Base-by-base conservation (phyloP, 2,797 vertebrate genomes). In the Gadopsis marmoratus region DNA sequence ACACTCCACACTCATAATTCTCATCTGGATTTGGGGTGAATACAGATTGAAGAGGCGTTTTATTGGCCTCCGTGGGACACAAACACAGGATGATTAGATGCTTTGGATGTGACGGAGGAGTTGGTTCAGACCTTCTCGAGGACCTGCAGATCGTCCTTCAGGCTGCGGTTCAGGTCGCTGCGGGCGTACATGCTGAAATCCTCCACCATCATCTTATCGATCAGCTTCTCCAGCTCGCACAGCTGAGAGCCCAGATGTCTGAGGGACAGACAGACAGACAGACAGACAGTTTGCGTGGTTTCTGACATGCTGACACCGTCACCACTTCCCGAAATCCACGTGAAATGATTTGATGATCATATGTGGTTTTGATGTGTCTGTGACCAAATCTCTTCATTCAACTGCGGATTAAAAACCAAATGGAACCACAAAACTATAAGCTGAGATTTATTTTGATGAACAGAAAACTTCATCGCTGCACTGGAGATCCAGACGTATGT, bases 121-220 rank as follows among this genome's bases (percentile, higher is more conserved):
- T 39, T 31, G 1, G 39, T 9, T 85, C 94, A 70, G 91, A 99
- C 98, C 98, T 98, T 98, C 93, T 99, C 98, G 79, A 98, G 93
- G 83, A 98, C 92, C 67, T 96, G 97, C 51, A 91, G 95, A 87
- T 98, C 97, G 37, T 99, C 98, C 91, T 95, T 97, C 76, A 98
- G 92, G 75, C 95, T 94, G 86, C 97, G 96, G 93, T 93, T 97
- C 91, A 99, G 96, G 90, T 99, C 97, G 75, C 93, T 97, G 76
- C 95, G 95, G 64, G 96, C 96, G 1, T 98, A 99, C 70, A 97
- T 97, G 86, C 96, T 97, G 94, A 99, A 99, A 83, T 99, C 98
- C 80, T 97, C 98, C 93, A 98, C 96, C 96, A 99, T 99, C 98
- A 99, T 99, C 95, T 99, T 99, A 89, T 99, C 98, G 61, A 99